These are phyloP conservation scores for Chaetops frenatus DNA, from an alignment of 2,113 vertebrate genomes.

Conservation along the genomic window DNA sequence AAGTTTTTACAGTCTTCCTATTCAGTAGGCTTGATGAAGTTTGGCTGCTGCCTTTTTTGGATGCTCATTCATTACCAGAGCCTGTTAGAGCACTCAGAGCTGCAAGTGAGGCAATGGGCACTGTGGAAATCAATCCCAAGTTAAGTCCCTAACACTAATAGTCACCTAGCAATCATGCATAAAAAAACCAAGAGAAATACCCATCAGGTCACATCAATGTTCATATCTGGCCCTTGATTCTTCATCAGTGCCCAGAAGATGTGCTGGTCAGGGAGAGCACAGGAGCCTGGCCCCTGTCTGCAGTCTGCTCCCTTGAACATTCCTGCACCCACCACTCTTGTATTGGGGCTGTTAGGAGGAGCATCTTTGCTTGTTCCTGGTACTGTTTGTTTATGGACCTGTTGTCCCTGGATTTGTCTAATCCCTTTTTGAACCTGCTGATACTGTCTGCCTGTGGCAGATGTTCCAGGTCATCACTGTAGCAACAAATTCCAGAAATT, in stretches of 20 bases:
- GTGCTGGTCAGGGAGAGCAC: background rate
- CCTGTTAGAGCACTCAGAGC: background rate
- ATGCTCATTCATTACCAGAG: background rate
- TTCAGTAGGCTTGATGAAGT: background rate
- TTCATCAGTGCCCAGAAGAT: background rate
- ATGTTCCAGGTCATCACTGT: background rate
- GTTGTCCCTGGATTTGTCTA: background rate
- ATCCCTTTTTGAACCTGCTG: background rate
- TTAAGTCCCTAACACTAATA: background rate
- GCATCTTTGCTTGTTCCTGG: background rate
- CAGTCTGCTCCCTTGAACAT: background rate
- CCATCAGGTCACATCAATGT: fast-evolving
- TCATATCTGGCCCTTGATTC: background rate
- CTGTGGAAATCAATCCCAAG: background rate
- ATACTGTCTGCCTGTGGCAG: background rate
- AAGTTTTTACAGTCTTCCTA: background rate
- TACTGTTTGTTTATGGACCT: background rate
- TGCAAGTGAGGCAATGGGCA: background rate
- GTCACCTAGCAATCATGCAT: background rate
- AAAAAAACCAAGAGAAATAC: background rate
- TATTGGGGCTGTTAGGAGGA: background rate
- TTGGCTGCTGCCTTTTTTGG: background rate
- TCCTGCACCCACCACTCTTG: background rate
- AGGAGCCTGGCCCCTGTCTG: background rate
- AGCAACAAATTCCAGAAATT: background rate